Conservation (phyloP, 1,140 invertebrate species). For the Belonocnema kinseyi region DNA sequence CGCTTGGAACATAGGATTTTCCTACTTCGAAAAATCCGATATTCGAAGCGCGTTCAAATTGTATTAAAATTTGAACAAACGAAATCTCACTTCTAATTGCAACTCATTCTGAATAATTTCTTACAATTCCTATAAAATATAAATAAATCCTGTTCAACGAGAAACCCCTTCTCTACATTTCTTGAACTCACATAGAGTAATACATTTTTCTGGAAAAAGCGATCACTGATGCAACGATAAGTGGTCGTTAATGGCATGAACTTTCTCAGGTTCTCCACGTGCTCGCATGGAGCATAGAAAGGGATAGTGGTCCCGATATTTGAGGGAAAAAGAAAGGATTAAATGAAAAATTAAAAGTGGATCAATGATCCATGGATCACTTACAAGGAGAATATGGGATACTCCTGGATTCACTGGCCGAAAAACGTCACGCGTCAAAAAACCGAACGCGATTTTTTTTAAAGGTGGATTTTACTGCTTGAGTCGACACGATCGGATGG, state of each 20-base stretch:
- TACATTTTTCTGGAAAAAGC: neutral
- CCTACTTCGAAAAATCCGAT: too few relatives aligned
- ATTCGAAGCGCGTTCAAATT: too few relatives aligned
- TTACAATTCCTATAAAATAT: too few relatives aligned
- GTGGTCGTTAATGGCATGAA: slow-evolving; percentile 4
- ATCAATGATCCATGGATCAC: slow-evolving; percentile 5
- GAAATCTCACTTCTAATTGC: too few relatives aligned
- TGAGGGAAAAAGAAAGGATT: neutral
- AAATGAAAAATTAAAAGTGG: neutral
- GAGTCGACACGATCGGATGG: slow-evolving; percentile 47
- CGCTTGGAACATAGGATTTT: too few relatives aligned
- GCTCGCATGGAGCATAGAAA: neutral
- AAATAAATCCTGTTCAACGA: neutral
- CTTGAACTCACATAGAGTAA: too few relatives aligned
- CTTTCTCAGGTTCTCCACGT: slow-evolving; percentile 23
- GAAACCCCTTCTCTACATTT: neutral
- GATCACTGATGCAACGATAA: neutral
- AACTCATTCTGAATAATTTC: too few relatives aligned
- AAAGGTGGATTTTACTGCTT: slow-evolving; percentile 32
- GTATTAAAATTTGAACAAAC: too few relatives aligned
- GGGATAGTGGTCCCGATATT: neutral
- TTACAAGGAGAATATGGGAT: slow-evolving; percentile 32
- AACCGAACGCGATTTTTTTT: neutral
- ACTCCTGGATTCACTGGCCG: slow-evolving; percentile 25
- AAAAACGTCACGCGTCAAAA: slow-evolving; percentile 1